A percentile compares a stretch with the other conserved stretches of the same genome.
phyloP scores from a whole-genome alignment of 2,888 invertebrate genomes.

The Athalia cordata region DNA sequence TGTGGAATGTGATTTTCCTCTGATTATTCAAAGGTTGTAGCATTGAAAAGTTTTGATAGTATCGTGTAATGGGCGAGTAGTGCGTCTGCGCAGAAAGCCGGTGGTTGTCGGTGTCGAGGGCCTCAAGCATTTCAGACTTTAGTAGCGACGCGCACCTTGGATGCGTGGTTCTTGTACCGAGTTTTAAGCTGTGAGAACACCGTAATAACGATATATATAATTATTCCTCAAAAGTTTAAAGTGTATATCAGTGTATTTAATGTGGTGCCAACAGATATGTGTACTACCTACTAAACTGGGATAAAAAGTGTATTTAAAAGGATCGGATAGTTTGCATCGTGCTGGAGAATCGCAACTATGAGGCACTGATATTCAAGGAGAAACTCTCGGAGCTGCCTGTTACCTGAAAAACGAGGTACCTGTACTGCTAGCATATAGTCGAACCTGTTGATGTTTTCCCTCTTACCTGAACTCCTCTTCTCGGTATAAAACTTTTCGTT shows the following conservation, averaged over 20 bases:
- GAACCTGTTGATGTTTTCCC: slow-evolving; percentile 56
- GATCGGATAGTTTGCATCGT: not conserved
- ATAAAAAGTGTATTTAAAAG: slow-evolving; percentile 10
- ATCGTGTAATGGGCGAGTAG: not conserved
- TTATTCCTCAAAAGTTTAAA: slow-evolving; percentile 26
- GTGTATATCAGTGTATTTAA: slow-evolving; percentile 8
- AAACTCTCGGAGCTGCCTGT: slow-evolving; percentile 55
- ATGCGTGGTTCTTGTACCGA: slow-evolving; percentile 43
- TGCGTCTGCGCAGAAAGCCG: slow-evolving; percentile 31
- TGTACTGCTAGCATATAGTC: slow-evolving; percentile 48
- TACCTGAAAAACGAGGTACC: slow-evolving; percentile 58
- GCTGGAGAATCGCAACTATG: slow-evolving; percentile 45
- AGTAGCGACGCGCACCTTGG: slow-evolving; percentile 49
- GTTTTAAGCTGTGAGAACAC: slow-evolving; percentile 20
- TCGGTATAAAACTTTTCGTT: not conserved
- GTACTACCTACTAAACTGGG: not conserved
- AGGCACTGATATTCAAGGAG: slow-evolving; percentile 58
- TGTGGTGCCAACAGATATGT: slow-evolving; percentile 36
- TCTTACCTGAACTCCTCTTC: slow-evolving; percentile 31
- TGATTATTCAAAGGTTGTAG: not conserved
- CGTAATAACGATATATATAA: not conserved
- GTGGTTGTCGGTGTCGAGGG: slow-evolving; percentile 39
- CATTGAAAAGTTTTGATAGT: slow-evolving; percentile 38
- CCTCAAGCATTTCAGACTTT: slow-evolving; percentile 35
- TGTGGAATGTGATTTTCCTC: not conserved